phyloP scores from a whole-genome alignment of 1,140 invertebrate genomes.

The Bradynema listronoti region DNA sequence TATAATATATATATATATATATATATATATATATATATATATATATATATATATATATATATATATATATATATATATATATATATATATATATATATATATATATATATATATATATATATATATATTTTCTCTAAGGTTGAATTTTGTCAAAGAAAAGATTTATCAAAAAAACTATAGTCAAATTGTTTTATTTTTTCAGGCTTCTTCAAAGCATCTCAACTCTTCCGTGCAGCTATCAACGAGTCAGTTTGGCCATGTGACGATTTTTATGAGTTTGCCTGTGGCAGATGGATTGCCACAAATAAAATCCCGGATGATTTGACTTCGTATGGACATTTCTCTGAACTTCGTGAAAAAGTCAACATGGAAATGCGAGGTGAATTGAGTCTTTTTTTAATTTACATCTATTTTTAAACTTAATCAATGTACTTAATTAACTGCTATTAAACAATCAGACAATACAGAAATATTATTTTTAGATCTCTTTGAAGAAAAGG shows the following conservation, averaged over 20 bases:
- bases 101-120: neutral
- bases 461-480: conserved; percentile 14
- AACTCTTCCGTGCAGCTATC: conserved; percentile 34
- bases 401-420: neutral
- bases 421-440: too few species aligned
- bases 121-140: neutral
- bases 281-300: conserved; percentile 34
- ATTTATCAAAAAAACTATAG: conserved; percentile 11
- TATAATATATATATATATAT: neutral
- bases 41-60: neutral
- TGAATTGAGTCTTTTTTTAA: neutral
- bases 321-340: conserved; percentile 46
- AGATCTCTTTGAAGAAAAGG: conserved; percentile 36
- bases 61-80: neutral
- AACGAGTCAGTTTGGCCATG: conserved; percentile 47
- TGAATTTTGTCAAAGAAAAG: neutral
- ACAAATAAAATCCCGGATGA: conserved; percentile 42
- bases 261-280: conserved; percentile 44
- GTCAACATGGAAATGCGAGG: conserved; percentile 41
- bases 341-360: conserved; percentile 38
- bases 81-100: neutral
- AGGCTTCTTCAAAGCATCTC: conserved; percentile 42
- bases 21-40: neutral
- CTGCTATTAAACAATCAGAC: conserved; percentile 6
- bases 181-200: conserved; percentile 21